Percentiles rank a stretch among this genome's conserved stretches.
phyloP scores from a whole-genome alignment of 2,113 vertebrate species.

The Salvator merianae region DNA sequence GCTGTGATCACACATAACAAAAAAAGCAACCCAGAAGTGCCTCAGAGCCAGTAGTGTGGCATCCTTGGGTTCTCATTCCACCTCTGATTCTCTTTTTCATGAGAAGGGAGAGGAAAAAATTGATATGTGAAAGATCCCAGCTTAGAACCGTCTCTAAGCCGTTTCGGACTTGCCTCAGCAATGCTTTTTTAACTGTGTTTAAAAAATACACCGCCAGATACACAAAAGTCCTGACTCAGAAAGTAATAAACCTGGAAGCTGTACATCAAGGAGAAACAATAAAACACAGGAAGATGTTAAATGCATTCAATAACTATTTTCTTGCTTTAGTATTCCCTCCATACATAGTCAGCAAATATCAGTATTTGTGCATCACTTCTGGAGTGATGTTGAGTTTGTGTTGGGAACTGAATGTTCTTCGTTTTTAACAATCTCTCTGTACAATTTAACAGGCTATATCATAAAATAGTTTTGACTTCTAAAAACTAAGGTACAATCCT shows the following conservation, averaged over 20 bases:
- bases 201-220: neutral
- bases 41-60: neutral
- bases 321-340: neutral
- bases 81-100: no score
- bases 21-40: no score
- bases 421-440: neutral
- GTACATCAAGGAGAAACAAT: no score
- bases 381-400: neutral
- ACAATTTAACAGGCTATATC: neutral
- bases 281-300: neutral
- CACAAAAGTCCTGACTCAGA: neutral
- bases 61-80: neutral
- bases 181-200: neutral
- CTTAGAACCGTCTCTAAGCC: no score
- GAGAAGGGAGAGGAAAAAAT: no score
- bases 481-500: neutral
- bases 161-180: no score
- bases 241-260: no score
- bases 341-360: neutral
- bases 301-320: neutral
- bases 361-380: neutral
- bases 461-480: neutral
- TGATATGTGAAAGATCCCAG: no score
- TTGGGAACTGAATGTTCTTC: neutral
- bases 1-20: no score